Base-by-base conservation (phyloP, 2,888 invertebrate species). In the Lycia hirtaria region DNA sequence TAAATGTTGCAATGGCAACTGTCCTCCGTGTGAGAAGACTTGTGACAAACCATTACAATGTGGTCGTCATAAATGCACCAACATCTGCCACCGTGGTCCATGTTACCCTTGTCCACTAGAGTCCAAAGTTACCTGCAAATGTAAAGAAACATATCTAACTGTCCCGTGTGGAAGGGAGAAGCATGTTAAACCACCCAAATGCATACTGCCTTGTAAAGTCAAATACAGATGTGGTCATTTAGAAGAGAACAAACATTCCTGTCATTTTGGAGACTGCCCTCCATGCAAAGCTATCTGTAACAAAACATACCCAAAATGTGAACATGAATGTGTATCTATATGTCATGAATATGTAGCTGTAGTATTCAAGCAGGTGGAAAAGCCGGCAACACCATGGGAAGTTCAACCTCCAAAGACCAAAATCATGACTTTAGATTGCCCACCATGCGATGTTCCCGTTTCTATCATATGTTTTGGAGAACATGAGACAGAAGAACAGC, bases 81-180 rank as follows among this genome's bases (percentile, higher is more conserved):
- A 95, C 40, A 93, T 95, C 6, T 97, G 97, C 78, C 97, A 98
- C 74, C 93, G 93, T 64, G 97, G 97, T 0, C 95, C 95, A 0
- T 98, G 98, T 78, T 97, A 97, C 81, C 97, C 97, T 0, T 98
- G 97, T 71, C 94, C 94, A 0, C 83, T 94, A 53, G 96, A 95
- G 44, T 94, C 93, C 3, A 94, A 94, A 65, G 93, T 95, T 2
- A 93, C 95, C 14, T 99, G 98, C 75, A 93, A 94, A 53, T 99
- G 98, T 81, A 97, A 97, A 40, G 92, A 92, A 56, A 97, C 97
- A 0, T 94, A 93, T 38, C 89, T 97, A 10, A 94, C 93, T 7
- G 97, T 98, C 1, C 97, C 97, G 0, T 99, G 98, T 85, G 98
- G 98, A 0, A 93, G 96, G 55, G 96, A 96, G 71, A 93, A 93